Evolutionary conservation across 2,797 vertebrate species (phyloP), one percentile per base, ranked within the genome.

Genomic region (Oryzias sinensis): DNA sequence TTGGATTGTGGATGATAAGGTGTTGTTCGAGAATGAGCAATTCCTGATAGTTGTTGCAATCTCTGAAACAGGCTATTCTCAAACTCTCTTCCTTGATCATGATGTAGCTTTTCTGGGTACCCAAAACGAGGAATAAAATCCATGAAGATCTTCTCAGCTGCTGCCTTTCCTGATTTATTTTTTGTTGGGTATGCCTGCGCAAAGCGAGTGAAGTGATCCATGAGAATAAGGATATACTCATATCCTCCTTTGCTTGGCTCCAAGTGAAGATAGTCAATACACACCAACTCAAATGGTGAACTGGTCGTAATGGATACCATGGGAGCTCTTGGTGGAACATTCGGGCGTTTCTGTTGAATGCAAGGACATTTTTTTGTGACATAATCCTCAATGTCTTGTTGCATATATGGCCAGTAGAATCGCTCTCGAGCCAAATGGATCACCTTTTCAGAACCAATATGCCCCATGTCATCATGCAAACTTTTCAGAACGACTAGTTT

Each of bases 381-480:
- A 20, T 20, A 20, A 20, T 20, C 20, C 20, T 20, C 20, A 20
- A 20, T 20, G 20, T 20, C 20, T 20, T 20, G 20, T 20, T 20
- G 20, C 20, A 20, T 20, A 20, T 20, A 20, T 20, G 20, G 20
- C 20, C 20, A 20, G 20, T 20, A 20, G 20, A 20, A 20, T 20
- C 20, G 20, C 20, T 20, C 20, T 20, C 20, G 5, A 0, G 15
- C 43, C 2, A 62, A 24, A 2, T 49, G 43, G 0, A 61, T 56
- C 5, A 65, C 53, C 24, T 47, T 64, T 6, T 65, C 62, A 2
- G 62, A 2, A 1, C 53, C 62, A 0, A 57, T 13, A 40, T 62
- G 66, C 1, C 59, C 66, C 49, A 63, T 56, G 0, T 50, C 17
- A 5, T 62, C 15, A 43, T 72, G 63, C 15, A 58, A 14, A 14